Evolutionary conservation across 2,113 vertebrate genomes (phyloP).

Genomic region (Tylochromis polylepis): DNA sequence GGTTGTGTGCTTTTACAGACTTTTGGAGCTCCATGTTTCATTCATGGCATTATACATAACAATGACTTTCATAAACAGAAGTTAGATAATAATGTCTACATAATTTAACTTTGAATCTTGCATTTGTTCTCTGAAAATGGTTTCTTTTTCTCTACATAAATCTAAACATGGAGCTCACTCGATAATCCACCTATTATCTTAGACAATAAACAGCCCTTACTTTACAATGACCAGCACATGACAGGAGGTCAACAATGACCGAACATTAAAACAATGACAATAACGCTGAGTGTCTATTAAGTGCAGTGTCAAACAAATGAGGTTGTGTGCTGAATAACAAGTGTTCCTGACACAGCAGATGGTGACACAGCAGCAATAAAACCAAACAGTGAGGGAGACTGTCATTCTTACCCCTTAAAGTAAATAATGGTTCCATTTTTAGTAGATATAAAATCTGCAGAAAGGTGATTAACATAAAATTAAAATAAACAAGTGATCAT

Average conservation of each 20-base stretch:
- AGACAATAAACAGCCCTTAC: neutral
- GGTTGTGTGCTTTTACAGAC: neutral
- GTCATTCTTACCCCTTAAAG: neutral
- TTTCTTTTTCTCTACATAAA: neutral
- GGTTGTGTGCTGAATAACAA: neutral
- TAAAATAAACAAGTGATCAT: neutral
- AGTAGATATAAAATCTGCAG: neutral
- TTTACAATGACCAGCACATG: neutral
- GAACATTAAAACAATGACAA: conserved; percentile 1
- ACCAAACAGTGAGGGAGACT: neutral
- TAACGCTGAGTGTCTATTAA: neutral
- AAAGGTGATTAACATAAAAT: neutral
- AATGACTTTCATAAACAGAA: neutral
- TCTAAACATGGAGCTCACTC: neutral
- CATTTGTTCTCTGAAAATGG: neutral
- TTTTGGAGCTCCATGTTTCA: neutral
- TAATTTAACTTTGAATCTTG: neutral
- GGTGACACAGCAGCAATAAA: neutral
- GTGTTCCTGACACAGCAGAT: neutral
- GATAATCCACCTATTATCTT: conserved; percentile 8
- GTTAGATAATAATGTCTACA: neutral
- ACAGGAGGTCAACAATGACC: neutral
- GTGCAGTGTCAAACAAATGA: neutral
- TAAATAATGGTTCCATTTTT: neutral
- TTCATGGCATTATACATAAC: neutral